Evolutionary conservation across 1,140 invertebrate genomes (phyloP), one percentile per base, ranked within the genome.

Genomic region (Limonius californicus): DNA sequence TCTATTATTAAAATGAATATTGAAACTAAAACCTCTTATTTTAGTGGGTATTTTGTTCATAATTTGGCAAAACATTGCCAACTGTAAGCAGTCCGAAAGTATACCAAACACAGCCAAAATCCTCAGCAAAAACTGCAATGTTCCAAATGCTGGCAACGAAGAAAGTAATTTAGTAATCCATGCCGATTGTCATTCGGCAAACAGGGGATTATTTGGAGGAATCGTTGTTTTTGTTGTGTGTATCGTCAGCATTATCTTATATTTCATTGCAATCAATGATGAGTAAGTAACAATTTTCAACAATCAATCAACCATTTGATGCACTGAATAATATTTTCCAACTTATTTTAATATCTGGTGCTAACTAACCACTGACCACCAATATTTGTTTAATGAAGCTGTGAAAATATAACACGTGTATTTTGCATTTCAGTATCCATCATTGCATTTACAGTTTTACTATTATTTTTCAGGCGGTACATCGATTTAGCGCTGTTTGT

Each of bases 131-230:
- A 74, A 63, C 63, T 64, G 59, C 35, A 42, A 56, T 14, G 59
- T 27, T 23, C 78, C 78, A 16, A 76, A 73, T 35, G 76, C 76
- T 19, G 73, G 73, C 43, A 77, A 78, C 65, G 79, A 74, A 50
- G 79, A 79, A 18, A 84, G 83, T 64, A 85, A 85, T 68, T 71
- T 86, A 6, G 80, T 86, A 2, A 82, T 89, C 30, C 81, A 87
- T 67, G 87, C 85, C 6, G 87, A 89, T 74, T 90, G 88, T 70
- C 86, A 89, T 70, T 84, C 87, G 1, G 82, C 87, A 42, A 89
- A 88, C 74, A 84, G 83, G 62, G 88, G 87, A 0, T 74, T 89
- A 6, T 89, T 89, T 75, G 76, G 80, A 2, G 88, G 88, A 4
- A 78, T 89, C 2, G 76, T 88, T 8, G 71, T 89, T n/a, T 77